These are phyloP conservation scores for Empidonax traillii DNA, from an alignment of 2,113 vertebrate species.

Conservation along the genomic window DNA sequence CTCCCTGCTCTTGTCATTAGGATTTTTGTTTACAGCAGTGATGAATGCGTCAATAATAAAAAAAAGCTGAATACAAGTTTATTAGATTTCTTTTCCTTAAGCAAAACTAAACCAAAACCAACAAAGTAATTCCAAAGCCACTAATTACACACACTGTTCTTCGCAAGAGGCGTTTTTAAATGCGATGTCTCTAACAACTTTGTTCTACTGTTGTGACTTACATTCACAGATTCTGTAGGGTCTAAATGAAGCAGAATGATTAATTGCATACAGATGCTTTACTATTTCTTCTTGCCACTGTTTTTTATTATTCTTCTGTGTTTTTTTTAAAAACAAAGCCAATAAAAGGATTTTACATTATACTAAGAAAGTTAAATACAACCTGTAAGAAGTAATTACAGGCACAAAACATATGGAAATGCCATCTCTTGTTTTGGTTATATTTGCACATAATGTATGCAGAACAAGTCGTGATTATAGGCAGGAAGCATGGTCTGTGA, in stretches of 20 bases:
- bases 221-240: conserved; percentile 9
- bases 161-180: neutral
- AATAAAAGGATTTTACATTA: conserved; percentile 38
- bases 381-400: conserved; percentile 42
- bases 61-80: neutral
- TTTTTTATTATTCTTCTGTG: neutral
- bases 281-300: neutral
- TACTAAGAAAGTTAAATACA: conserved; percentile 41
- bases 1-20: neutral
- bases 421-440: conserved; percentile 37
- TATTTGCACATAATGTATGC: conserved; percentile 41
- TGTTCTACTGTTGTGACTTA: conserved; percentile 29
- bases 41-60: neutral
- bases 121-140: neutral
- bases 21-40: neutral
- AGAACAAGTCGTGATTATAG: conserved; percentile 45
- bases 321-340: neutral
- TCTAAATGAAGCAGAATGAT: conserved; percentile 44
- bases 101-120: neutral
- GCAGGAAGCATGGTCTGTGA: conserved; percentile 40
- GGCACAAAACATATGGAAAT: conserved; percentile 47
- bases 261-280: conserved; percentile 52
- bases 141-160: neutral
- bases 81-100: neutral
- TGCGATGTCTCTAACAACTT: neutral